These are phyloP conservation scores for Exephanes ischioxanthus DNA, from an alignment of 2,888 invertebrate species.

Conservation along the genomic window DNA sequence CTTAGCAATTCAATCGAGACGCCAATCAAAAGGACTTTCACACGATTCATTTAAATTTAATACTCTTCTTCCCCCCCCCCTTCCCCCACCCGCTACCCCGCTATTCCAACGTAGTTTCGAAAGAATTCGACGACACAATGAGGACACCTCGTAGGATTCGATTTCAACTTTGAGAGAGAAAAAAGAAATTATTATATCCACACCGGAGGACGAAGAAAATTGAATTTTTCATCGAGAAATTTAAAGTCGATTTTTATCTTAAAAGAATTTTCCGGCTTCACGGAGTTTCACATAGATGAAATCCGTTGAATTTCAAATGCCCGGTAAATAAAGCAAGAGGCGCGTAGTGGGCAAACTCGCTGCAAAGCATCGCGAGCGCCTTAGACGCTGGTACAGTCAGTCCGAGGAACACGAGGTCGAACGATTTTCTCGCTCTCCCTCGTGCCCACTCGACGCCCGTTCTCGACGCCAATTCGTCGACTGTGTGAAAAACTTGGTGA, in stretches of 20 bases:
- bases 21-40: slow-evolving; percentile 43
- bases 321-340: slow-evolving; percentile 78
- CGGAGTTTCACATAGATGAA: slow-evolving; percentile 68
- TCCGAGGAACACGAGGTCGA: slow-evolving; percentile 63
- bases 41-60: slow-evolving; percentile 41
- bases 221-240: slow-evolving; percentile 18
- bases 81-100: neutral
- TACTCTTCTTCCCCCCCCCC: neutral
- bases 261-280: slow-evolving; percentile 48
- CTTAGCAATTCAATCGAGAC: slow-evolving; percentile 47
- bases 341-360: slow-evolving; percentile 67
- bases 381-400: slow-evolving; percentile 64
- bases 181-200: neutral
- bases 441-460: slow-evolving; percentile 18
- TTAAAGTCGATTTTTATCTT: slow-evolving; percentile 12
- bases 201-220: neutral
- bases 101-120: neutral
- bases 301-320: slow-evolving; percentile 80
- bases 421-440: slow-evolving; percentile 59
- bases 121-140: slow-evolving; percentile 9
- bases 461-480: slow-evolving; percentile 44
- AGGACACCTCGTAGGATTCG: neutral
- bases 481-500: slow-evolving; percentile 54
- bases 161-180: neutral
- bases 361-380: slow-evolving; percentile 65